Evolutionary conservation across 1,140 invertebrate genomes (phyloP).

Genomic region (Sminthurides bifidus): DNA sequence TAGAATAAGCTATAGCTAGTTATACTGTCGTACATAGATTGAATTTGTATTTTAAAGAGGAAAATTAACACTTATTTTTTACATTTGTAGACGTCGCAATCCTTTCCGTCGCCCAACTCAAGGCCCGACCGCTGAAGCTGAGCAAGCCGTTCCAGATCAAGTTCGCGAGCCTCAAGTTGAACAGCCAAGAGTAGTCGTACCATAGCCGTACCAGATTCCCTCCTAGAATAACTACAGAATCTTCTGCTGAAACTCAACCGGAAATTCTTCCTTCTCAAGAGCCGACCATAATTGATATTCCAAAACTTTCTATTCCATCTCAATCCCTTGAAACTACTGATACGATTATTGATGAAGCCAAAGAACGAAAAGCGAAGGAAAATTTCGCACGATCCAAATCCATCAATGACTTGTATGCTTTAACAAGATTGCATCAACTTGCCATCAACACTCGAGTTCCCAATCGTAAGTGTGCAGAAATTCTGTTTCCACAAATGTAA

Average conservation of each 20-base stretch:
- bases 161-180: conserved; percentile 7
- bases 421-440: conserved; percentile 28
- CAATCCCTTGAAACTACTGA: no score
- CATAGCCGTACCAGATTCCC: conserved; percentile 24
- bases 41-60: neutral
- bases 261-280: no score
- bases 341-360: no score
- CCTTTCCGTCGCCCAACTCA: conserved; percentile 8
- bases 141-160: neutral
- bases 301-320: neutral
- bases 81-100: conserved; percentile 5
- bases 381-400: conserved; percentile 26
- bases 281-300: neutral
- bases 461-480: conserved; percentile 7
- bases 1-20: no score
- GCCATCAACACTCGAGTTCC: conserved; percentile 24
- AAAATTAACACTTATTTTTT: neutral
- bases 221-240: conserved; percentile 5
- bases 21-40: no score
- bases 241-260: no score
- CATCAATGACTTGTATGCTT: conserved; percentile 28
- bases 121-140: conserved; percentile 3
- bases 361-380: conserved; percentile 25
- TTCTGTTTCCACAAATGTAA: neutral
- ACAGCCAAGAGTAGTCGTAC: no score